phyloP scores from a whole-genome alignment of 1,140 invertebrate genomes.

The Drosophila orena region DNA sequence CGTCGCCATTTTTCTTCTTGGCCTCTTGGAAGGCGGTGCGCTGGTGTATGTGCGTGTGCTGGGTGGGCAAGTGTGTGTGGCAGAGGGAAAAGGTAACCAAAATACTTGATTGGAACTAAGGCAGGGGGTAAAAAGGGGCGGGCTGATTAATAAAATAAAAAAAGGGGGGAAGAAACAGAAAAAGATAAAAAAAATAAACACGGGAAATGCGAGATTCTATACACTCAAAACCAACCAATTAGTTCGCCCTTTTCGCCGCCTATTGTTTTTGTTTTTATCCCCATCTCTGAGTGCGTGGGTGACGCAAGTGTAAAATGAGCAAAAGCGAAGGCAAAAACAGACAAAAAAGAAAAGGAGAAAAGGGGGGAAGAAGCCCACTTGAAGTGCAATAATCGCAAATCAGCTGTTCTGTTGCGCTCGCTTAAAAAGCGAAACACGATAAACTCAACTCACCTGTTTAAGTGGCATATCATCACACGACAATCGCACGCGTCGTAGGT shows the following conservation, averaged over 20 bases:
- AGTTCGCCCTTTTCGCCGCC: neutral
- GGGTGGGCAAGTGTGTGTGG: conserved; percentile 24
- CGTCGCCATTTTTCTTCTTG: conserved; percentile 77
- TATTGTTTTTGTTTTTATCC: conserved; percentile 34
- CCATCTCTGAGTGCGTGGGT: conserved; percentile 44
- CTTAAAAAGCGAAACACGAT: conserved; percentile 19
- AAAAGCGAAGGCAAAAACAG: conserved; percentile 8
- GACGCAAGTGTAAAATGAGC: conserved; percentile 69
- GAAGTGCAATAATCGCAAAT: conserved; percentile 65
- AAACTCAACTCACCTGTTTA: conserved; percentile 83
- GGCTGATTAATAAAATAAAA: conserved; percentile 53
- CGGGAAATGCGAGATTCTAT: conserved; percentile 22
- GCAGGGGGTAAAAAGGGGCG: conserved; percentile 41
- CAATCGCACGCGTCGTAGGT: conserved; percentile 81
- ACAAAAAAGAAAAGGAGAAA: neutral
- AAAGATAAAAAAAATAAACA: neutral
- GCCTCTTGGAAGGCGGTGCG: conserved; percentile 53
- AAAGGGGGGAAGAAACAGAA: conserved; percentile 24
- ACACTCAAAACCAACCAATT: neutral
- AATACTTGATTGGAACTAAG: conserved; percentile 60
- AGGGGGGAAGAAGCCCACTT: neutral
- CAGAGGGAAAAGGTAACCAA: conserved; percentile 76
- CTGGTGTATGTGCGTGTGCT: conserved; percentile 30
- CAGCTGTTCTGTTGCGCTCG: conserved; percentile 65
- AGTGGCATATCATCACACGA: conserved; percentile 85